Evolutionary conservation across 1,140 invertebrate genomes (phyloP).

Genomic region (Zophobas atratus): DNA sequence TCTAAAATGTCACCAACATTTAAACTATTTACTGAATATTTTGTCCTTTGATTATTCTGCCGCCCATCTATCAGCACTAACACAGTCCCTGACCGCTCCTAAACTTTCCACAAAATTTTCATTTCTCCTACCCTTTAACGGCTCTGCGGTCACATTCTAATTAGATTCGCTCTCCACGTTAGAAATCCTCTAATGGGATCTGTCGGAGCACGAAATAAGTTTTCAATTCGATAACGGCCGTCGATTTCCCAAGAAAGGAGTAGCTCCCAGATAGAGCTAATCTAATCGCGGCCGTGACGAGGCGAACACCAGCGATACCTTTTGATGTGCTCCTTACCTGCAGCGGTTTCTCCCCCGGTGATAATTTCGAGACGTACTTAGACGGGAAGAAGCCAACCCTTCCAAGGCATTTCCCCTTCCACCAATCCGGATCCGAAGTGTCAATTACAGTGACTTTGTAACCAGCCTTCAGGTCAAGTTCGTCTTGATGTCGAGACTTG

Average conservation of each 20-base stretch:
- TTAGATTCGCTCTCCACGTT: no score
- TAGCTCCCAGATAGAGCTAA: conserved; percentile 16
- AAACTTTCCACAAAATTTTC: no score
- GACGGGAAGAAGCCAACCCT: conserved; percentile 95
- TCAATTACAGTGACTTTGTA: conserved; percentile 96
- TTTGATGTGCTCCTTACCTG: conserved; percentile 79
- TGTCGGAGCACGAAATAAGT: conserved; percentile 5
- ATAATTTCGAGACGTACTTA: conserved; percentile 92
- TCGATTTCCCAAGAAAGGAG: conserved; percentile 17
- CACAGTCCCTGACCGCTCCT: no score
- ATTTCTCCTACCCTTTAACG: no score
- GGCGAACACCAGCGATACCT: conserved; percentile 10
- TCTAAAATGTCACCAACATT: no score
- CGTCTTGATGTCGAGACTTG: conserved; percentile 92
- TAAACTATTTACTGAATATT: no score
- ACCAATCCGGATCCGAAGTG: conserved; percentile 96
- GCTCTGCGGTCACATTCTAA: no score
- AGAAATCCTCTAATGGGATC: background rate
- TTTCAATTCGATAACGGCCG: conserved; percentile 31
- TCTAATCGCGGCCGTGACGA: conserved; percentile 7
- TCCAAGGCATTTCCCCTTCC: conserved; percentile 95
- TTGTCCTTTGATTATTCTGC: no score
- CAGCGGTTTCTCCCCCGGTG: conserved; percentile 89
- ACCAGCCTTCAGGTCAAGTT: conserved; percentile 94
- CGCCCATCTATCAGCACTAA: no score